Percentiles rank a stretch among this genome's conserved stretches.
Conservation (phyloP, 2,797 vertebrate species). For the Huso huso region DNA sequence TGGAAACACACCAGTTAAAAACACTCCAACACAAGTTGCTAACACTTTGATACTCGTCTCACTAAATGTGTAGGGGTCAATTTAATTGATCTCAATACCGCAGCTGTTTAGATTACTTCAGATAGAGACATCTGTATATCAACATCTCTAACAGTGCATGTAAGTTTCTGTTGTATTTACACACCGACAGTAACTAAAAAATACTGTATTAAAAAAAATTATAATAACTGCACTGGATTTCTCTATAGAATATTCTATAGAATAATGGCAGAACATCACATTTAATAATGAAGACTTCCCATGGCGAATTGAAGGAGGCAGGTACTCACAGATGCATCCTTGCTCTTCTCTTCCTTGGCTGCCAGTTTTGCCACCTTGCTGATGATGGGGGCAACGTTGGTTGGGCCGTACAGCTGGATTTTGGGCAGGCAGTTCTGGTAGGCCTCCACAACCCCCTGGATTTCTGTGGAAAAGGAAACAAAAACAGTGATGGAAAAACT, state of each 20-base stretch:
- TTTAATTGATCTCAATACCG: too few relatives aligned
- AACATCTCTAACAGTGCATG: too few relatives aligned
- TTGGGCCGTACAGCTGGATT: constrained; percentile 91
- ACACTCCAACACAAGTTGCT: too few relatives aligned
- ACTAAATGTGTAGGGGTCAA: too few relatives aligned
- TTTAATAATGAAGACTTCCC: neutral
- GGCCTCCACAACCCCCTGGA: constrained; percentile 91
- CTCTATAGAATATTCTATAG: neutral
- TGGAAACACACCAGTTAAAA: constrained; percentile 33
- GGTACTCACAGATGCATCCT: constrained; percentile 79
- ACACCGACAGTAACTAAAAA: too few relatives aligned
- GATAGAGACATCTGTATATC: too few relatives aligned
- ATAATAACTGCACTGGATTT: too few relatives aligned
- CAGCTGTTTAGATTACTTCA: too few relatives aligned
- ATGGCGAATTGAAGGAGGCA: neutral
- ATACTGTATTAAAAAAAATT: too few relatives aligned
- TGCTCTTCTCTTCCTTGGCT: constrained; percentile 69
- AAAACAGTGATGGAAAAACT: constrained; percentile 5
- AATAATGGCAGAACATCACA: neutral
- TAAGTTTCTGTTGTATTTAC: too few relatives aligned
- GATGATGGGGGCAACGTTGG: constrained; percentile 92
- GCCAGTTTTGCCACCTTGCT: constrained; percentile 80
- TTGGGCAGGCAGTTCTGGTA: constrained; percentile 92
- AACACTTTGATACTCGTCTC: too few relatives aligned
- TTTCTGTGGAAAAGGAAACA: constrained; percentile 54